A percentile compares a stretch with the other conserved stretches of the same genome.
Evolutionary conservation across 2,113 vertebrate species (phyloP).

Genomic region (Gymnarchus niloticus): DNA sequence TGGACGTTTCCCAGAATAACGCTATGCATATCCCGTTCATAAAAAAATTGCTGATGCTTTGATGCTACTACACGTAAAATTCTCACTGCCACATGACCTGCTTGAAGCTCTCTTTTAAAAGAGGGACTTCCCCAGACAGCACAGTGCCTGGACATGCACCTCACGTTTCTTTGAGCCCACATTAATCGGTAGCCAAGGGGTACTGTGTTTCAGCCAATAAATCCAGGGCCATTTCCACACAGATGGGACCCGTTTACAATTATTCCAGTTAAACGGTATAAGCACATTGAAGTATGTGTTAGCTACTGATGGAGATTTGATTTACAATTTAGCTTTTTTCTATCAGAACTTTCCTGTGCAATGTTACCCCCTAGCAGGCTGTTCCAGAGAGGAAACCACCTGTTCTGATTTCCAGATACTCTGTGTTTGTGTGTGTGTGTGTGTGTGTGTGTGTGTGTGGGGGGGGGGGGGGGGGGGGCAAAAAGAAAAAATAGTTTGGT

Average conservation of each 20-base stretch:
- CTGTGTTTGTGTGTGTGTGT: too few species aligned
- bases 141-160: conserved; percentile 65
- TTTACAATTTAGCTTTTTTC: conserved; percentile 57
- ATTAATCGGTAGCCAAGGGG: conserved; percentile 61
- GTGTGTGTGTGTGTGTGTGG: too few species aligned
- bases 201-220: conserved; percentile 26
- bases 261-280: conserved; percentile 60
- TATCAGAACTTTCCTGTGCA: conserved; percentile 57
- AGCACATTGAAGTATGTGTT: conserved; percentile 62
- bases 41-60: not conserved
- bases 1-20: not conserved
- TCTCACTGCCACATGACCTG: not conserved
- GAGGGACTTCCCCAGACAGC: conserved; percentile 58
- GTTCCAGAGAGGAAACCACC: conserved; percentile 55
- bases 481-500: too few species aligned
- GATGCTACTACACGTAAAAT: not conserved
- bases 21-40: not conserved
- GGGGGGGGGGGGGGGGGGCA: not conserved
- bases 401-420: conserved; percentile 61
- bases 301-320: conserved; percentile 62
- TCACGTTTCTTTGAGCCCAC: conserved; percentile 54
- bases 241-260: conserved; percentile 55
- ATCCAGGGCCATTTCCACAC: conserved; percentile 50
- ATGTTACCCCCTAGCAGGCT: conserved; percentile 45
- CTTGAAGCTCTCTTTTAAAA: not conserved